Evolutionary conservation across 2,113 vertebrate species (phyloP), one percentile per base, ranked within the genome.

Genomic region (Lynx canadensis): DNA sequence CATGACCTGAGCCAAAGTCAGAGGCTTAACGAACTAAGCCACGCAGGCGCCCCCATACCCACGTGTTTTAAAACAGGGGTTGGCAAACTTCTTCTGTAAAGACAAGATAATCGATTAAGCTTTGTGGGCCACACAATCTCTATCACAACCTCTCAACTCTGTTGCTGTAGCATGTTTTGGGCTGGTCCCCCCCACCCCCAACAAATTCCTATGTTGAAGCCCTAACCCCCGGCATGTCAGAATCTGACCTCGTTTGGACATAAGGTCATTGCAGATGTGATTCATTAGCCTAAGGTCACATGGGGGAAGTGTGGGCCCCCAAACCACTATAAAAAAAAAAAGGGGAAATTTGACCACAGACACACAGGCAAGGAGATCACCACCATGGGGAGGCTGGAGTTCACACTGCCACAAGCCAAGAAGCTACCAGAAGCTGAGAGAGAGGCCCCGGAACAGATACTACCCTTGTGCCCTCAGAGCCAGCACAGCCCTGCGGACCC

Each of bases 401-500:
- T 7, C 16, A 11, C 0, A 19, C 13, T 13, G 33, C 60, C 69
- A 16, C 3, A 13, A 89, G 45, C 14, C 55, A 1, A 29, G 65
- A 29, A 36, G 6, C 45, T 4, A 21, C 23, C 7, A 21, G 82
- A 41, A n/a, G 52, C 33, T 15, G n/a, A 33, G 36, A 12, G 79
- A 76, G 6, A 19, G 5, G 50, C 13, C 31, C 0, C 0, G 2
- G 31, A 36, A 27, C 14, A 79, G 13, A 45, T 2, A 10, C 31
- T n/a, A 36, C 57, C 74, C 13, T 0, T 1, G 5, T 3, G 33
- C 48, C 33, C 31, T 23, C 11, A 8, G 36, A 36, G n/a, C 14
- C 15, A 19, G 33, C 29, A 36, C 1, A 4, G 41, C 13, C 38
- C 73, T 60, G 19, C 3, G 0, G 14, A 55, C 18, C 63, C 74